Percentiles rank a stretch among this genome's conserved stretches.
Evolutionary conservation across 2,888 invertebrate species (phyloP).

Genomic region (Nycteola revayana): DNA sequence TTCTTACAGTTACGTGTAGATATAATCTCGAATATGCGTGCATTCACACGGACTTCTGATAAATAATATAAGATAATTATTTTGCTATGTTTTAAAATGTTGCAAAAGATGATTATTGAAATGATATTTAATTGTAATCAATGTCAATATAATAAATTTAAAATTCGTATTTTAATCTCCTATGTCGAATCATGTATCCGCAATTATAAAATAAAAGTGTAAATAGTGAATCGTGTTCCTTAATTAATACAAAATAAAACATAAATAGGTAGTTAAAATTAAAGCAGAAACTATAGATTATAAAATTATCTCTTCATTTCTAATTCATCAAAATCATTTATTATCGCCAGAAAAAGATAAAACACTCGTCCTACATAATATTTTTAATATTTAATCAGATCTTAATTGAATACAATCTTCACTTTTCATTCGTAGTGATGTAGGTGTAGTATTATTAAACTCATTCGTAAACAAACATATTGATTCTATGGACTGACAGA

Average conservation of each 20-base stretch:
- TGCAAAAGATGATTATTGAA: too few species aligned
- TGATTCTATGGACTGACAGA: slow-evolving; percentile 48
- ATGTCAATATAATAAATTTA: too few species aligned
- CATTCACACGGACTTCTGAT: slow-evolving; percentile 17
- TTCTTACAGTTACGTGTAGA: slow-evolving; percentile 17
- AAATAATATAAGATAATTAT: slow-evolving; percentile 4
- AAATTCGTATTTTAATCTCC: too few species aligned
- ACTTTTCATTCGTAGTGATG: not conserved
- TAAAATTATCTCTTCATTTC: not conserved
- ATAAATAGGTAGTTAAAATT: not conserved
- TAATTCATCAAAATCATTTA: too few species aligned
- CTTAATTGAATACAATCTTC: slow-evolving; percentile 2
- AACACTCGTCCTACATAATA: not conserved
- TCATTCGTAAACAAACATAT: slow-evolving; percentile 30
- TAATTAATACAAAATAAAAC: too few species aligned
- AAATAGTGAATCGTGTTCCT: too few species aligned
- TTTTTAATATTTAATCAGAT: not conserved
- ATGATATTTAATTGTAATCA: too few species aligned
- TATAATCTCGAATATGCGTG: slow-evolving; percentile 27
- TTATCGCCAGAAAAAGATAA: too few species aligned
- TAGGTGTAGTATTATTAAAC: slow-evolving; percentile 5
- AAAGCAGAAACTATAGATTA: not conserved
- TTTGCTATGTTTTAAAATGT: slow-evolving; percentile 6
- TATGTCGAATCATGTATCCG: too few species aligned
- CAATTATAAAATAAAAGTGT: too few species aligned